Evolutionary conservation across 2,113 vertebrate species (phyloP), one percentile per base, ranked within the genome.

Genomic region (Spea multiplicata): DNA sequence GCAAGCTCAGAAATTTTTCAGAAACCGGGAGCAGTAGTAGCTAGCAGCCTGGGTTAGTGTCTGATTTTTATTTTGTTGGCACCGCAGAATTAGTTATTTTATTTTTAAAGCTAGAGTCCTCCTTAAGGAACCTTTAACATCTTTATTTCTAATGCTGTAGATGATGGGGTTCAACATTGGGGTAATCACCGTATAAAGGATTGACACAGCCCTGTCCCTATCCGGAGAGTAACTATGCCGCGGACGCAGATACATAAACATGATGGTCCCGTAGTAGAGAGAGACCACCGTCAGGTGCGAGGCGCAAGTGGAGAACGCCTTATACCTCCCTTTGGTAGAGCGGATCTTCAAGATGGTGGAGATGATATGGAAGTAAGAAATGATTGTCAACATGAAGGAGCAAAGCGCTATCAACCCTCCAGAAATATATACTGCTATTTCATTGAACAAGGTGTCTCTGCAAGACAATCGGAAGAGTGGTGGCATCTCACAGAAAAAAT

Each of bases 141-240:
- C 67, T 55, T 77, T 70, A 30, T 77, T 77, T 14, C 75, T 77
- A 13, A 77, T 77, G 75, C 67, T 77, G 7, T 77, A 77, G 46
- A 77, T 77, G 1, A 77, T 77, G 46, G 75, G 75, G 44, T 71
- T 77, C 9, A 77, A n/a, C 53, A 77, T 77, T 0, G 75, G 66
- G 9, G 75, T 70, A 3, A 77, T 16, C 44, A 69, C 75, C 1
- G 66, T 77, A 48, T 71, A 77, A 0, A 77, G 46, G 8, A 77
- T 70, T 10, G 75, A 70, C n/a, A 77, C 66, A 9, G 75, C 66
- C 46, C 67, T 49, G 45, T 77, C 75, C 47, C 57, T 57, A 1
- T 77, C 53, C 5, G 66, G 53, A 9, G 66, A 77, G 44, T 70
- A 77, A 4, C 52, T 77, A 7, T 45, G 46, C 4, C 66, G 52